A percentile compares a stretch with the other conserved stretches of the same genome.
Evolutionary conservation across 2,113 vertebrate species (phyloP).

Genomic region (Pluvianellus socialis): DNA sequence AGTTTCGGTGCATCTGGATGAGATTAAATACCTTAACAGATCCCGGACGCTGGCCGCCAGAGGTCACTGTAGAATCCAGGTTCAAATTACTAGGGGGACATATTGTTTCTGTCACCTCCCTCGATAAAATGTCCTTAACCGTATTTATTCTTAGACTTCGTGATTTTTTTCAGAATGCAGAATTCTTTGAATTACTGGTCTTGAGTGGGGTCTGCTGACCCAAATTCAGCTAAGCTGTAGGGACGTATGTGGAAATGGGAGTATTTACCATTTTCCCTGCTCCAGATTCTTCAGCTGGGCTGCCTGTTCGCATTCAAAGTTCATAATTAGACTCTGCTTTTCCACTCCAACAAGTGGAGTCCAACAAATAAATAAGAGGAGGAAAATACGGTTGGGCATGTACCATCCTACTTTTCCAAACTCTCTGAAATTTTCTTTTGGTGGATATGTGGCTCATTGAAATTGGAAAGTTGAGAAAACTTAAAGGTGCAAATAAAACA

Average conservation of each 20-base stretch:
- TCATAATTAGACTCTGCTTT: neutral
- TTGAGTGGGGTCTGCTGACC: neutral
- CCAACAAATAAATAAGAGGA: neutral
- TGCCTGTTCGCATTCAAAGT: neutral
- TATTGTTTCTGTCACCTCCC: constrained; percentile 57
- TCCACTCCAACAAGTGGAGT: constrained; percentile 3
- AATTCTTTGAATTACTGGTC: constrained; percentile 19
- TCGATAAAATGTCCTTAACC: constrained; percentile 7
- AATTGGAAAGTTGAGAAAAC: neutral
- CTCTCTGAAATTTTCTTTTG: neutral
- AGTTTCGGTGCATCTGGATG: constrained; percentile 33
- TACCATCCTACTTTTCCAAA: neutral
- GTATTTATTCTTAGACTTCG: constrained; percentile 26
- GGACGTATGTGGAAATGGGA: neutral
- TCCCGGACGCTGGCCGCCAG: constrained; percentile 69
- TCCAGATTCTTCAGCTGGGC: neutral
- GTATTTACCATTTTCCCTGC: constrained; percentile 22
- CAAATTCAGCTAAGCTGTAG: neutral
- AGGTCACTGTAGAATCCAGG: constrained; percentile 81
- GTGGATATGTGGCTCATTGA: neutral
- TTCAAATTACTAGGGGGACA: constrained; percentile 50
- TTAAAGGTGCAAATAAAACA: neutral
- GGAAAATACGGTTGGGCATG: neutral
- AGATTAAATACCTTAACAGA: constrained; percentile 59
- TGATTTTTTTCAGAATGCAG: neutral